A percentile compares a stretch with the other conserved stretches of the same genome.
Evolutionary conservation across 2,888 invertebrate genomes (phyloP).

Genomic region (Oxystoma pomonae): DNA sequence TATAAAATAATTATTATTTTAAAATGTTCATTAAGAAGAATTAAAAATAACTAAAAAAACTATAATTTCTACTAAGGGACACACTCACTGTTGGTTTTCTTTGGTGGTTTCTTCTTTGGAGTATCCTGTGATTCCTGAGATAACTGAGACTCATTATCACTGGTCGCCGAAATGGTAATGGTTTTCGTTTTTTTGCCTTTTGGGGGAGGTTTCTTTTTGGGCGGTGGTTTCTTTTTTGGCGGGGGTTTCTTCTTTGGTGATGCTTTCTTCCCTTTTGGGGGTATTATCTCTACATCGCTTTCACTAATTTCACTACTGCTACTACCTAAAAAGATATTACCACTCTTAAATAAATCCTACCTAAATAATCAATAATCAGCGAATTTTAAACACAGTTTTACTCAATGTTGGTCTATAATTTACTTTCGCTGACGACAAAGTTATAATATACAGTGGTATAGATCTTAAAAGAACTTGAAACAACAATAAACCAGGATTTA

Average conservation of each 20-base stretch:
- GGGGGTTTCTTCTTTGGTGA: slow-evolving; percentile 28
- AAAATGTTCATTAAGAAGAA: too few species aligned
- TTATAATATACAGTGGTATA: too few species aligned
- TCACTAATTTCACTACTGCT: slow-evolving; percentile 48
- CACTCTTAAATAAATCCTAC: slow-evolving; percentile 19
- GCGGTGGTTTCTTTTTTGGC: slow-evolving; percentile 20
- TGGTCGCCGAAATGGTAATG: neutral
- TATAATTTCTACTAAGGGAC: slow-evolving; percentile 3
- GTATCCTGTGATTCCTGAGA: slow-evolving; percentile 23
- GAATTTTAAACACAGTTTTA: too few species aligned
- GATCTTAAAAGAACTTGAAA: too few species aligned
- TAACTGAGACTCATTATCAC: neutral
- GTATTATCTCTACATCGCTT: slow-evolving; percentile 28
- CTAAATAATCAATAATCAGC: slow-evolving; percentile 1
- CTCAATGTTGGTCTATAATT: too few species aligned
- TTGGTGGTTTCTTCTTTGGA: slow-evolving; percentile 24
- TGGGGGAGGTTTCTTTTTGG: slow-evolving; percentile 15
- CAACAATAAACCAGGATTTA: too few species aligned
- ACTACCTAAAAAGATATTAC: slow-evolving; percentile 35
- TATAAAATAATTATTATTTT: too few species aligned
- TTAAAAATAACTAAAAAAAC: too few species aligned
- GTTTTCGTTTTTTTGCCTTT: slow-evolving; percentile 29
- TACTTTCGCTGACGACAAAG: too few species aligned
- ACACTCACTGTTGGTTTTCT: slow-evolving; percentile 30
- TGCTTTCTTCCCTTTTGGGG: neutral